Evolutionary conservation across 2,888 invertebrate species (phyloP).

Genomic region (Torymus tubicola): DNA sequence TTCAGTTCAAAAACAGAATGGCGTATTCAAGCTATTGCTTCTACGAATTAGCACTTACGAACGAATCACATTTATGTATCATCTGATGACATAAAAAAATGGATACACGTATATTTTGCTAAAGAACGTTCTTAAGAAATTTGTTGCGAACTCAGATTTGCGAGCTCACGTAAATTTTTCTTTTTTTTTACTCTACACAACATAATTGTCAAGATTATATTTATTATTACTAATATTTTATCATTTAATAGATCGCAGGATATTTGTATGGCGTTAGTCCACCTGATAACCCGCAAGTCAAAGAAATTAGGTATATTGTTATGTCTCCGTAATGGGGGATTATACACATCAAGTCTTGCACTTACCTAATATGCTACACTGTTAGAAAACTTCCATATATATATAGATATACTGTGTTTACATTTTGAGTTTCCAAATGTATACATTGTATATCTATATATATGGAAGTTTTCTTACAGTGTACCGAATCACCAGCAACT

Average conservation of each 20-base stretch:
- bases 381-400: no score
- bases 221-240: constrained; percentile 11
- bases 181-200: neutral
- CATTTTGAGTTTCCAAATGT: no score
- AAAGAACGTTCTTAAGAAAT: constrained; percentile 98
- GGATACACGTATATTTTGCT: constrained; percentile 96
- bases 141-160: constrained; percentile 98
- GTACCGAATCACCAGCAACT: no score
- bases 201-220: constrained; percentile 18
- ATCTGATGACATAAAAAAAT: constrained; percentile 99
- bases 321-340: constrained; percentile 99
- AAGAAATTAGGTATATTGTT: constrained; percentile 98
- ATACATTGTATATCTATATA: no score
- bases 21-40: constrained; percentile 98
- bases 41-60: constrained; percentile 96
- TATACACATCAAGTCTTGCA: constrained; percentile 99
- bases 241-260: constrained; percentile 87
- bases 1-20: constrained; percentile 99
- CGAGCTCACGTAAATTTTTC: constrained; percentile 88
- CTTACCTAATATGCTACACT: constrained; percentile 92
- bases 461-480: constrained; percentile 98
- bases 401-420: no score
- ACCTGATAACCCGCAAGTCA: constrained; percentile 98
- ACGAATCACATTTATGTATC: constrained; percentile 99
- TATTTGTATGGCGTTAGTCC: constrained; percentile 97